A percentile compares a stretch with the other conserved stretches of the same genome.
phyloP scores from a whole-genome alignment of 2,888 invertebrate species.

The Norana najaformis region DNA sequence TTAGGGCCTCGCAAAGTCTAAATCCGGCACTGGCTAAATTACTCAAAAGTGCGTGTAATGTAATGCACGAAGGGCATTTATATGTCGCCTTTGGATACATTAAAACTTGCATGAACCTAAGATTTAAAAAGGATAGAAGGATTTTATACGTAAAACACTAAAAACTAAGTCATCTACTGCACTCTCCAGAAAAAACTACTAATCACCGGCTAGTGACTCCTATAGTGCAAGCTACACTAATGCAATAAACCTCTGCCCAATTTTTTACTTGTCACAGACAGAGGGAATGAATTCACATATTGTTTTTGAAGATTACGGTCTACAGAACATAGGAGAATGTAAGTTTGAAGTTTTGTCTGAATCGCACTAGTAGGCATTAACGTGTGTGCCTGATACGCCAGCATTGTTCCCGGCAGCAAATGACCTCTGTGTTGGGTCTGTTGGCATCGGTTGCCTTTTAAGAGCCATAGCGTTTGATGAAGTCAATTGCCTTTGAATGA shows the following conservation, averaged over 20 bases:
- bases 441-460: background rate
- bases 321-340: background rate
- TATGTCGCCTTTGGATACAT: background rate
- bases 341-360: background rate
- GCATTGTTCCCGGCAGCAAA: background rate
- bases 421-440: background rate
- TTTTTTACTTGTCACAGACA: background rate
- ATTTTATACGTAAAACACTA: too few species aligned
- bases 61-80: background rate
- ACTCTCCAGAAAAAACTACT: background rate
- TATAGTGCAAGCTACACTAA: background rate
- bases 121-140: background rate
- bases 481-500: background rate
- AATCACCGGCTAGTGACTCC: background rate
- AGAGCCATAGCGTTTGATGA: slow-evolving; percentile 21
- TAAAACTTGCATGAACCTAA: background rate
- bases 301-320: background rate
- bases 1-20: too few species aligned
- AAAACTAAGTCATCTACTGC: background rate
- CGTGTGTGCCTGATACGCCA: background rate
- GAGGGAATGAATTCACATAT: background rate
- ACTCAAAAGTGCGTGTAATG: too few species aligned
- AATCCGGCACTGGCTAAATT: too few species aligned
- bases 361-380: too few species aligned
- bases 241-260: background rate